Evolutionary conservation across 2,888 invertebrate genomes (phyloP), one percentile per base, ranked within the genome.

Genomic region (Drosophila acutilabella): DNA sequence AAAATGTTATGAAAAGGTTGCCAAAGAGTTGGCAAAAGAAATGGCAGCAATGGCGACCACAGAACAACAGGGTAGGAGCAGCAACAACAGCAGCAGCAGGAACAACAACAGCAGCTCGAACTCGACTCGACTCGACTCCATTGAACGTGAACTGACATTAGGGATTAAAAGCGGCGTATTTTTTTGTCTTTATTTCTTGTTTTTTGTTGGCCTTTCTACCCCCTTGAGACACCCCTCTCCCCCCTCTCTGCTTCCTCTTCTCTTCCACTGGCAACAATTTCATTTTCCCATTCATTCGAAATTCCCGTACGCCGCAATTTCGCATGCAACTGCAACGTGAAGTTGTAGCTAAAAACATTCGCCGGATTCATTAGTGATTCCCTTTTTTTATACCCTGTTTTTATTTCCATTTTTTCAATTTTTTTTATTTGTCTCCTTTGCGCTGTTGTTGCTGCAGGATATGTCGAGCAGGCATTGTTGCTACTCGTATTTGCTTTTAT

Each of bases 71-170:
- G 16, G 38, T 16, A 26, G 20, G 16, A 38, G 13, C 57, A 33
- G 11, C 44, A 45, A 11, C 47, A 18, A 53, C 26, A 47, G 41
- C 58, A 45, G 57, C 48, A 58, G n/a, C 16, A 42, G 13, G 48
- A 53, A 14, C 26, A 45, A n/a, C 26, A 45, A 48, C 33, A 30
- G 36, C 18, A 62, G 53, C 66, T 58, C 45, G 42, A 69, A 74
- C 57, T 64, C 23, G 67, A 74, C 57, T 64, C 23, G 23, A 23
- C 80, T 64, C 80, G 69, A 86, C 76, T 84, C 75, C 84, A 84
- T 87, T 84, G 84, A 84, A 83, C 81, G 81, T 77, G 85, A 84
- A 84, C 79, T 87, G 84, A 81, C 87, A 87, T 87, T 87, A 83
- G 81, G 87, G 87, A 83, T 83, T 87, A 81, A 84, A 75, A 87